phyloP scores from a whole-genome alignment of 2,113 vertebrate species.

The Scatophagus argus region DNA sequence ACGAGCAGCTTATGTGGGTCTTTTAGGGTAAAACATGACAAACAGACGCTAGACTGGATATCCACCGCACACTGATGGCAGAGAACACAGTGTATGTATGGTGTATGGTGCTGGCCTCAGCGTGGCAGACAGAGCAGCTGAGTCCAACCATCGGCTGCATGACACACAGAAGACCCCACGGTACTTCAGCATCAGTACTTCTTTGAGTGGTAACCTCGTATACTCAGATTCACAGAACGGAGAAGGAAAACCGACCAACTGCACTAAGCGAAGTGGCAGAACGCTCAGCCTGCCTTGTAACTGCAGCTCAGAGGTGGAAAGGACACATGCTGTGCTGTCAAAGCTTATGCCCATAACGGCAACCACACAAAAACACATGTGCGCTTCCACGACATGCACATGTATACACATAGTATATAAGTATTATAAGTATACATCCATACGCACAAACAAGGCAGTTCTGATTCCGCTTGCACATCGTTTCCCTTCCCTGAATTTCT shows the following conservation, averaged over 20 bases:
- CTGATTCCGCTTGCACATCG: constrained; percentile 29
- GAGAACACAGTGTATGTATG: too few relatives aligned
- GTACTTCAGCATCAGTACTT: background rate
- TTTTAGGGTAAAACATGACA: background rate
- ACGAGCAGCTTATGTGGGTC: background rate
- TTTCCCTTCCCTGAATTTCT: constrained; percentile 48
- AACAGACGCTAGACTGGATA: background rate
- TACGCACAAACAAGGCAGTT: background rate
- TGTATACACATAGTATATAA: too few relatives aligned
- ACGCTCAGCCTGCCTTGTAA: background rate
- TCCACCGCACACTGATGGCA: background rate
- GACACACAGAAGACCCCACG: too few relatives aligned
- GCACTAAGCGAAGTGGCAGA: background rate
- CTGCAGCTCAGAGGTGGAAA: background rate
- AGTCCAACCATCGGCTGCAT: background rate
- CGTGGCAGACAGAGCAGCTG: too few relatives aligned
- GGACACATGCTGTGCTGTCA: constrained; percentile 25
- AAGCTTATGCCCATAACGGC: background rate
- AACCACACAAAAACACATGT: background rate
- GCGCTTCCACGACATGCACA: too few relatives aligned
- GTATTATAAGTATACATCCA: background rate
- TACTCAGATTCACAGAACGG: background rate
- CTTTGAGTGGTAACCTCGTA: constrained; percentile 3
- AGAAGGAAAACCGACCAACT: background rate
- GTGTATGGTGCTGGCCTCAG: background rate